These are phyloP conservation scores for Halyomorpha halys DNA, from an alignment of 1,140 invertebrate species.

Conservation along the genomic window DNA sequence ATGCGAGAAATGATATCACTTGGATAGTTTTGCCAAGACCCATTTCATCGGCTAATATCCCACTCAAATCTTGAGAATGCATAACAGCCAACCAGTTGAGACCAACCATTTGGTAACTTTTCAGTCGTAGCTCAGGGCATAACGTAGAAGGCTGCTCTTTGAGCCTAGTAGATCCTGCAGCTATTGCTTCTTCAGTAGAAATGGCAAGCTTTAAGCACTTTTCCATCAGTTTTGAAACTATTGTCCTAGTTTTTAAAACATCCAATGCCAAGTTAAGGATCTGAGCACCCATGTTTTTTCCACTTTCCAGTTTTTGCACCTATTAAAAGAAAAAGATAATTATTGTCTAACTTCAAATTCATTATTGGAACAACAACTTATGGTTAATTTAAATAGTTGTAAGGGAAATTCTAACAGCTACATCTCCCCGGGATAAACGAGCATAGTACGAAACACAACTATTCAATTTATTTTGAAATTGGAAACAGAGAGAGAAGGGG, in stretches of 20 bases:
- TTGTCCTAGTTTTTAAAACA: constrained; percentile 55
- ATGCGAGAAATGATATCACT: constrained; percentile 75
- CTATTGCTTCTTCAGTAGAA: constrained; percentile 60
- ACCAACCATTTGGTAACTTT: constrained; percentile 85
- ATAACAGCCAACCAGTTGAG: constrained; percentile 88
- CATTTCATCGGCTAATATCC: constrained; percentile 89
- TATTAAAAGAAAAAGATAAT: constrained; percentile 34
- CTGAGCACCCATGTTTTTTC: constrained; percentile 53
- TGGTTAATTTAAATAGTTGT: too few relatives aligned
- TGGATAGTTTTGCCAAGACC: constrained; percentile 88
- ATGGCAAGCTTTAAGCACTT: constrained; percentile 60
- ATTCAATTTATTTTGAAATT: too few relatives aligned
- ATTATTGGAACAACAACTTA: too few relatives aligned
- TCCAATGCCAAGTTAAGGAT: constrained; percentile 60
- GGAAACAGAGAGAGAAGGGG: too few relatives aligned
- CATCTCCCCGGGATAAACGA: too few relatives aligned
- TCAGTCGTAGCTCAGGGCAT: constrained; percentile 53
- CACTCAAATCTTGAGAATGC: constrained; percentile 79
- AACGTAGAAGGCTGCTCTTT: constrained; percentile 53
- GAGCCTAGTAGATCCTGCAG: constrained; percentile 51
- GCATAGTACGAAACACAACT: too few relatives aligned
- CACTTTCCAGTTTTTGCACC: constrained; percentile 54
- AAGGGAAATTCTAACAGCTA: too few relatives aligned
- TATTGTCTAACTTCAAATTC: too few relatives aligned
- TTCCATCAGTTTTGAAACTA: constrained; percentile 57